Evolutionary conservation across 2,797 vertebrate species (phyloP), one percentile per base, ranked within the genome.

Genomic region (Jordanella pulchra): DNA sequence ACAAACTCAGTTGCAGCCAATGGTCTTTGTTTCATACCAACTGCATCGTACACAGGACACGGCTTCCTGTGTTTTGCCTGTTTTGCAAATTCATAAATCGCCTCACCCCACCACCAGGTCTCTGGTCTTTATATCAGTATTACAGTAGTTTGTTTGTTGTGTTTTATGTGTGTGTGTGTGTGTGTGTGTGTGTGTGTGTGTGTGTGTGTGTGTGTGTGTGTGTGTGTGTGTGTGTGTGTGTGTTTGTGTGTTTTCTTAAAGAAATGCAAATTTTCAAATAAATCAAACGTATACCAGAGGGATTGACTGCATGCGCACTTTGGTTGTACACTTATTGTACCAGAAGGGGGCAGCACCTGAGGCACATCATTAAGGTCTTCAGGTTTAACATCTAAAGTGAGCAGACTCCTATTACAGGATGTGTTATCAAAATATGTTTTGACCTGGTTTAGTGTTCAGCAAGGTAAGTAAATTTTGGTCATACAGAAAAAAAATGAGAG

Each of bases 301-400:
- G 56, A 13, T 63, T 58, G 18, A 73, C 61, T 72, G 74, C 13
- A 71, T 81, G 74, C 53, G 14, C 11, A 23, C 7, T 2, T 68
- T 27, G 48, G 39, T 84, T 39, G 48, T 75, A 66, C 47, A 53
- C 50, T n/a, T 17, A n/a, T 84, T 72, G 83, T 67, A 75, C 88
- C 92, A 92, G 78, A 77, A 86, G 90, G 75, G 79, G 90, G 91
- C 75, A 85, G 85, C 71, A 90, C 53, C 72, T 67, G 35, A 70
- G 44, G 4, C 67, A 3, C 25, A 73, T 56, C 35, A 65, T 14
- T 71, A 23, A 72, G 17, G 15, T 66, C 28, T 51, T 73, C 0
- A 61, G 32, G 27, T 65, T 71, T 35, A 80, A 67, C 3, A 47
- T 63, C 7, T 63, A 0, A 73, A 77, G 15, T 47, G 67, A 60